Evolutionary conservation across 2,888 invertebrate genomes (phyloP), one percentile per base, ranked within the genome.

Genomic region (Scrobipalpa costella): DNA sequence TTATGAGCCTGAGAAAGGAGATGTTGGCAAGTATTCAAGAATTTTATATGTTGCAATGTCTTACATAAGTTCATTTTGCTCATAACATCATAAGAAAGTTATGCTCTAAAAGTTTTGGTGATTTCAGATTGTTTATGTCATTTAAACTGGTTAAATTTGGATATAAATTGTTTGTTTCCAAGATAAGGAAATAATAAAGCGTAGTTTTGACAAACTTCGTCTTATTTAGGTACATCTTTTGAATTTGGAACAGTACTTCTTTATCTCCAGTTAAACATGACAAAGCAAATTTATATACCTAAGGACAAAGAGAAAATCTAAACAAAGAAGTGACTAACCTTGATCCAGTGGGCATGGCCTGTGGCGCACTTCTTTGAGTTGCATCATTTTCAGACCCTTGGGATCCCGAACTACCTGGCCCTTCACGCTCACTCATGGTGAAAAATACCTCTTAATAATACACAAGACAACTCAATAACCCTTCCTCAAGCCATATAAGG

Each of bases 391-490:
- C 81, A 9, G 79, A 68, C 15, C 73, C 77, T 66, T 84, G 79
- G 1, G 86, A 79, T 0, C 74, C 80, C 1, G 89, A 86, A 62
- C 76, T 72, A 70, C 83, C 80, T 1, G 84, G 69, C n/a, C 72
- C 77, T n/a, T 89, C 85, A 17, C 83, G 88, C 65, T 89, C 88
- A 68, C 87, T 81, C 90, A 90, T 90, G 44, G 17, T 40, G 73
- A 73, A 72, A 70, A 66, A 44, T 15, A 68, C 68, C 67, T 73
- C 66, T 71, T 66, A 66, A 76, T 84, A 81, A 85, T 78, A 77
- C 61, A 63, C 73, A 61, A 74, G 67, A 73, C 70, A 74, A 60
- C n/a, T n/a, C n/a, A 67, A 68, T 64, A 63, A 55, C 8, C 66
- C 76, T 73, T 77, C 74, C 73, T 80, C 74, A 81, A 78, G 71